These are phyloP conservation scores for Pomatorhinus ruficollis DNA, from an alignment of 2,113 vertebrate species.

Conservation along the genomic window DNA sequence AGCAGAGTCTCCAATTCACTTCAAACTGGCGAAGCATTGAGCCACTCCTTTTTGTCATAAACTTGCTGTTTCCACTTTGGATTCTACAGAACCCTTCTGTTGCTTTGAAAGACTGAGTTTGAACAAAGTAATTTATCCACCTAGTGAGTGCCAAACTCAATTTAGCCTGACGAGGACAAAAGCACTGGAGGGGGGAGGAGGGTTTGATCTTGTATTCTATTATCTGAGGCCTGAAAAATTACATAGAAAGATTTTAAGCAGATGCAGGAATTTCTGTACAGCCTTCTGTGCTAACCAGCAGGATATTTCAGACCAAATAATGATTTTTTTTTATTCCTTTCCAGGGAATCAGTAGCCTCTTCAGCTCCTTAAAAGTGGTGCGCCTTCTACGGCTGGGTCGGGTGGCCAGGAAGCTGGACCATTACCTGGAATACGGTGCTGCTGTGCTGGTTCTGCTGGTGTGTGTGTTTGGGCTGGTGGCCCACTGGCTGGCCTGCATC, in stretches of 20 bases:
- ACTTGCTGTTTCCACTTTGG: not conserved
- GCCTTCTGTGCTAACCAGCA: not conserved
- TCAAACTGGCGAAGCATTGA: not conserved
- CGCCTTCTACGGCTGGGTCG: constrained; percentile 92
- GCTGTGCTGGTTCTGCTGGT: constrained; percentile 94
- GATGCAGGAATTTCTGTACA: not conserved
- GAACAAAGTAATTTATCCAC: not conserved
- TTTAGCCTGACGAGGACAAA: not conserved
- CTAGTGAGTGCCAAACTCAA: not conserved
- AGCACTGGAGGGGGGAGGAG: not conserved
- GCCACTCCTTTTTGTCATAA: not conserved
- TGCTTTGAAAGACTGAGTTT: not conserved
- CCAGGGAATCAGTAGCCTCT: constrained; percentile 96
- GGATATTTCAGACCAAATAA: not conserved
- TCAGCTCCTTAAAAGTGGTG: constrained; percentile 97
- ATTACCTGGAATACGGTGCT: constrained; percentile 95
- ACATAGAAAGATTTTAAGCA: not conserved
- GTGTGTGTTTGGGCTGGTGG: constrained; percentile 94
- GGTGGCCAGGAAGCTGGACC: constrained; percentile 94
- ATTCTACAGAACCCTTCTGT: not conserved
- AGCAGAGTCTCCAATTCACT: not conserved
- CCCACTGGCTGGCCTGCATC: constrained; percentile 98
- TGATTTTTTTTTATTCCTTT: not conserved
- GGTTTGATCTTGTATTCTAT: not conserved
- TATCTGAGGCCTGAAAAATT: not conserved